These are phyloP conservation scores for Nipponia nippon DNA, from an alignment of 2,113 vertebrate genomes.

Conservation along the genomic window DNA sequence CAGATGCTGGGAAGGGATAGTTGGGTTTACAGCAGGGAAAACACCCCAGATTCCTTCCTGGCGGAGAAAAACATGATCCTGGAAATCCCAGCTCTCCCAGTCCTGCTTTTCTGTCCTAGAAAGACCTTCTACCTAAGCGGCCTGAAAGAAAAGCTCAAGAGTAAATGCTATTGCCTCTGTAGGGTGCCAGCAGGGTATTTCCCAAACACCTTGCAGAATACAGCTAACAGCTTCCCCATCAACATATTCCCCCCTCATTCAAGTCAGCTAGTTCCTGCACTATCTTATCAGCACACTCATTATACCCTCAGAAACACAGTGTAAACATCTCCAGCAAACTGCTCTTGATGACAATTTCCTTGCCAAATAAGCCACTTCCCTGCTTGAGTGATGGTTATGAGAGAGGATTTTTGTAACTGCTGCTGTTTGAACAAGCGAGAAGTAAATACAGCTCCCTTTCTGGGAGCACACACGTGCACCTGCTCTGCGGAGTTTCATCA, in stretches of 20 bases:
- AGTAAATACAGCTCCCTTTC: neutral
- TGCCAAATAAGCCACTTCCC: slow-evolving; percentile 9
- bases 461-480: neutral
- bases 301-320: slow-evolving; percentile 23
- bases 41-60: neutral
- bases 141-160: too few species aligned
- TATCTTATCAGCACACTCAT: slow-evolving; percentile 32
- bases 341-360: slow-evolving; percentile 12
- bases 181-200: neutral
- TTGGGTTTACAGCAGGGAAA: neutral
- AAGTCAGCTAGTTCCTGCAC: neutral
- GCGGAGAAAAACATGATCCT: neutral
- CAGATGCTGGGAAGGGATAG: neutral
- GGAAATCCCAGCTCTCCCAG: neutral
- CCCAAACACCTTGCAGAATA: neutral
- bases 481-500: neutral
- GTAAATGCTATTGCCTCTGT: neutral
- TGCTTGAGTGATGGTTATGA: neutral
- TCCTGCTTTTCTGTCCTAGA: neutral
- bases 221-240: neutral
- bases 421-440: slow-evolving; percentile 34
- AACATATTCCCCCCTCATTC: accelerated
- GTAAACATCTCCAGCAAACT: slow-evolving; percentile 30
- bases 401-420: neutral
- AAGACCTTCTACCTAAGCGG: neutral